Base-by-base conservation (phyloP, 2,797 vertebrate genomes). In the Paedocypris micromegethes region DNA sequence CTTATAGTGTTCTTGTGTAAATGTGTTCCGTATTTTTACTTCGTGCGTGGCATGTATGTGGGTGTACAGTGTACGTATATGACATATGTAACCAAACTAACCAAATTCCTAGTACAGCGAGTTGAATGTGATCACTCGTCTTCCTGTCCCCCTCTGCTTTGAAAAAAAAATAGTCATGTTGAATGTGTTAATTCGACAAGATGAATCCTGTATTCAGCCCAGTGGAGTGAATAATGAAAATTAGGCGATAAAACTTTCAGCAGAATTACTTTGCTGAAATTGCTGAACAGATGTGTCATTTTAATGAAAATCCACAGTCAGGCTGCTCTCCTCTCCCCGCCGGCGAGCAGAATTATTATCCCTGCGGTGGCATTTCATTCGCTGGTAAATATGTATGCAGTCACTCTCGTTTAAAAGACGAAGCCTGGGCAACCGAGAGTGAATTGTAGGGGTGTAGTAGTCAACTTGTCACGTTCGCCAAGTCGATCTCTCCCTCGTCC, bases 211-310 rank as follows among this genome's bases (percentile, higher is more conserved):
- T 98, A 97, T 98, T 96, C 94, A 97, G 93, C 91, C 93, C 96
- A 98, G 92, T 97, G 95, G 95, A 98, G 94, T 98, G 96, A 98
- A 98, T 98, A 98, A 98, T 98, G 97, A 98, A 98, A 98, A 98
- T 98, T 95, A 97, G 94, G 94, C 95, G 96, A 97, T 98, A 98
- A 98, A 98, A 98, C 95, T 98, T 98, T 97, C 94, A 98, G 94
- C 92, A 94, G 94, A 98, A 97, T 98, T 97, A 96, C 94, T 97
- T 97, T 95, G 92, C 94, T 64, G 92, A 95, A 98, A 98, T 96
- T 97, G 93, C 94, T 93, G 95, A 97, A 94, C 96, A 98, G 96
- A 98, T 97, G 95, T 97, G 95, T 98, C 95, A 97, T 97, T 98
- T 98, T 98, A 98, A 98, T 98, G 94, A 97, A 97, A 97, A 98